phyloP scores from a whole-genome alignment of 2,797 vertebrate genomes.

The Phoebastria nigripes region DNA sequence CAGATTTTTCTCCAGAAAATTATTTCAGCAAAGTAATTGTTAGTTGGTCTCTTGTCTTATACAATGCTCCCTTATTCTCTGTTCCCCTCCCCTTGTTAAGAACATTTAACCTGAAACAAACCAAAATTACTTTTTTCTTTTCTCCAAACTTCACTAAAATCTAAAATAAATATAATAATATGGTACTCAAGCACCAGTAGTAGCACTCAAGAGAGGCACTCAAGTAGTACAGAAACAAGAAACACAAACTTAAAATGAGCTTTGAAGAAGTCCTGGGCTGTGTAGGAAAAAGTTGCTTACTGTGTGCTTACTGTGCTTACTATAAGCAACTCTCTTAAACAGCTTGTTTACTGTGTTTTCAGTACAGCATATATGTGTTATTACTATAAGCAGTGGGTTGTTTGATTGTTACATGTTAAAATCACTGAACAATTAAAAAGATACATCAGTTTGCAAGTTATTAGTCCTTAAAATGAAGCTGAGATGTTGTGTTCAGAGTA shows the following conservation, averaged over 20 bases:
- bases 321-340: neutral
- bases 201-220: too few species aligned
- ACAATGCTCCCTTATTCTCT: neutral
- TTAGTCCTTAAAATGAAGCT: neutral
- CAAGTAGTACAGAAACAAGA: neutral
- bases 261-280: neutral
- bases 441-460: neutral
- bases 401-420: neutral
- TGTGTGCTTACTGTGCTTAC: neutral
- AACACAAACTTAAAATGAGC: neutral
- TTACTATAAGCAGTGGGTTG: neutral
- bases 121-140: neutral
- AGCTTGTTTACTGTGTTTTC: neutral
- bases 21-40: neutral
- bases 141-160: neutral
- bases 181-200: neutral
- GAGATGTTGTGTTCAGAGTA: neutral
- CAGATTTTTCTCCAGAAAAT: neutral
- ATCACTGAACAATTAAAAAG: neutral
- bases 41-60: neutral
- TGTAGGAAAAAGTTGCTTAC: neutral
- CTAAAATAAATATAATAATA: neutral
- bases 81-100: neutral
- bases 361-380: neutral
- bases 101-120: neutral